Base-by-base conservation (phyloP, 2,113 vertebrate genomes). In the Aythya baeri region DNA sequence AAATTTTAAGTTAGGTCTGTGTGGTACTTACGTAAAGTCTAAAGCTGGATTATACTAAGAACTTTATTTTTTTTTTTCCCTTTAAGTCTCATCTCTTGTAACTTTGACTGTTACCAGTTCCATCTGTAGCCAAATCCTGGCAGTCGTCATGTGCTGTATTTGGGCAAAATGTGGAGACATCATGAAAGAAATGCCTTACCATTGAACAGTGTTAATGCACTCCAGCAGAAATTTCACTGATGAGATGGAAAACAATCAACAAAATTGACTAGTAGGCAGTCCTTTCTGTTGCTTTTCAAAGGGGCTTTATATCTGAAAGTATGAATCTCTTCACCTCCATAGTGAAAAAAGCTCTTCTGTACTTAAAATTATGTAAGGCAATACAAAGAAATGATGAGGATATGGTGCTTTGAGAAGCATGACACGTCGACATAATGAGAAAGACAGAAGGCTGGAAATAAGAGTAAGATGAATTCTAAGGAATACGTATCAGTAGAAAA, bases 11-110 rank as follows among this genome's bases (percentile, higher is more conserved):
- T 61, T 83, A 21, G 26, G 50, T 92, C 55, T 94, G 16, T 88
- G 63, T 32, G 25, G 14, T 70, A 63, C 75, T 89, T 95, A 88
- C 52, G 87, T 93, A 55, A 95, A 88, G 15, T 75, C 55, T 93
- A 86, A 88, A 91, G 63, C 52, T 93, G 91, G 79, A 89, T 94
- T 92, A 75, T 76, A 32, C n/a, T 86, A 88, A 91, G 87, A 87
- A 82, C 54, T 55, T 84, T 49, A 22, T 66, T 68, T 89, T 46
- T 17, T 46, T 17, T 44, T 44, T 93, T 87, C n/a, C 54, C 38
- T 61, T 31, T 57, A 62, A 79, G n/a, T 86, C 66, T 88, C 46
- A 49, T 43, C 17, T 80, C 29, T 57, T 84, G 7, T 75, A 88
- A 92, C 21, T 89, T 94, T 84, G 27, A 55, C n/a, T 77, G 21